Conservation (phyloP, 53 echinoderm and acorn worm genomes). For the Holothuria leucospilota region DNA sequence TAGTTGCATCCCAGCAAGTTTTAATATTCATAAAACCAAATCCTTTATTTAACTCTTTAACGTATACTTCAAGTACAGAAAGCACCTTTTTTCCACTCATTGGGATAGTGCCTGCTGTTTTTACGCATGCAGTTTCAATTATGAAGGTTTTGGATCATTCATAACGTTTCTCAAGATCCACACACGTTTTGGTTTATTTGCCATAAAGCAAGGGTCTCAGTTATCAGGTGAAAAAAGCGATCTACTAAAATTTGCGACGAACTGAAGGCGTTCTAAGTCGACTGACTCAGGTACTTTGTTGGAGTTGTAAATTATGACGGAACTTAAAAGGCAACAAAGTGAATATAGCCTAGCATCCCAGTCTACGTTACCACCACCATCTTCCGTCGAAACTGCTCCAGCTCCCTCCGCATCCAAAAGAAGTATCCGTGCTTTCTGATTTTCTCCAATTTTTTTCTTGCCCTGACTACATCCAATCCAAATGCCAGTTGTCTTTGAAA, state of each 20-base stretch:
- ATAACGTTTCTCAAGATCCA: not conserved
- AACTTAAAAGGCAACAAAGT: not conserved
- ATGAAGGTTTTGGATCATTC: no score
- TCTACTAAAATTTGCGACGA: not conserved
- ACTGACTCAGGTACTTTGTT: not conserved
- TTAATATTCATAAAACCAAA: no score
- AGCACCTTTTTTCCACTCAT: no score
- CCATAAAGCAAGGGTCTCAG: not conserved
- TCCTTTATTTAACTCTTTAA: no score
- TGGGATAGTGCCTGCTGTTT: no score
- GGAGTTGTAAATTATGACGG: not conserved
- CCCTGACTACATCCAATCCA: no score
- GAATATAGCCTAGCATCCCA: not conserved
- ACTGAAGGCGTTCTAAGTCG: not conserved
- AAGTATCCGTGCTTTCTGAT: not conserved
- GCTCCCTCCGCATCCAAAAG: not conserved
- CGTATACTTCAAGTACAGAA: no score
- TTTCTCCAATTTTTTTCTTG: no score
- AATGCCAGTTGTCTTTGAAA: no score
- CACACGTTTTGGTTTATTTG: not conserved
- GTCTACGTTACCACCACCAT: not conserved
- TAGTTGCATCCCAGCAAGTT: no score
- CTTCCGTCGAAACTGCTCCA: not conserved
- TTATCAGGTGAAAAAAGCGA: not conserved
- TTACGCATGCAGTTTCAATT: no score